These are phyloP conservation scores for Diaphora mendica DNA, from an alignment of 2,888 invertebrate genomes.

Conservation along the genomic window DNA sequence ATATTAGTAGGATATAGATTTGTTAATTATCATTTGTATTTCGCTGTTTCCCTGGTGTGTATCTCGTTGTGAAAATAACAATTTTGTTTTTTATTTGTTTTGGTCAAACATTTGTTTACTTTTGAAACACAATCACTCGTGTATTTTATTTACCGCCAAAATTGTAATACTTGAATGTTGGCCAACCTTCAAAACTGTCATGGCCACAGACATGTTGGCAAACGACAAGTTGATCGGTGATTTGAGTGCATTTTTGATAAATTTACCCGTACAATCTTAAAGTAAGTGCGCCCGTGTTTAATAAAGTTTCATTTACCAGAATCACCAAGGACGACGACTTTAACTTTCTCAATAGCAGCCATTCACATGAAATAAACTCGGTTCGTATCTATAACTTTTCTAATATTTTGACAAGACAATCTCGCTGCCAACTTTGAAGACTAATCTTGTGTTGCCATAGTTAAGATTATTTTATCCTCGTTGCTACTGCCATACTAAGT, in stretches of 20 bases:
- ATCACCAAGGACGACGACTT: constrained; percentile 96
- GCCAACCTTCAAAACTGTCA: constrained; percentile 70
- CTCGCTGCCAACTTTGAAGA: constrained; percentile 48
- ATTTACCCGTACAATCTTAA: constrained; percentile 34
- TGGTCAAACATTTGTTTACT: neutral
- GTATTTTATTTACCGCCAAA: constrained; percentile 57
- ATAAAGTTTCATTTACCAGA: constrained; percentile 88
- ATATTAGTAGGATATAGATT: too few relatives aligned
- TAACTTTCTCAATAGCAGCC: constrained; percentile 95
- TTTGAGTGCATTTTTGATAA: constrained; percentile 45
- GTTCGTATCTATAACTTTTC: constrained; percentile 71
- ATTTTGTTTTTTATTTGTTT: neutral
- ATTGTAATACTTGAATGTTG: constrained; percentile 57
- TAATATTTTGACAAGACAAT: constrained; percentile 69
- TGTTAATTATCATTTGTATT: too few relatives aligned
- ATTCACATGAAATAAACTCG: constrained; percentile 77
- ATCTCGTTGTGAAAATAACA: neutral
- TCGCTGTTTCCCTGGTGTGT: too few relatives aligned
- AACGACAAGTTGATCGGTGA: constrained; percentile 59
- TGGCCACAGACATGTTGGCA: constrained; percentile 73
- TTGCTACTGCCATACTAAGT: neutral
- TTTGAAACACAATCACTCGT: neutral
- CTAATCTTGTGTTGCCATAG: constrained; percentile 27
- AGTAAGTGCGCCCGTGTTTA: constrained; percentile 54
- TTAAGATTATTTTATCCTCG: constrained; percentile 25